Percentiles rank a stretch among this genome's conserved stretches.
phyloP scores from a whole-genome alignment of 2,888 invertebrate genomes.

The Calameuta idolon region DNA sequence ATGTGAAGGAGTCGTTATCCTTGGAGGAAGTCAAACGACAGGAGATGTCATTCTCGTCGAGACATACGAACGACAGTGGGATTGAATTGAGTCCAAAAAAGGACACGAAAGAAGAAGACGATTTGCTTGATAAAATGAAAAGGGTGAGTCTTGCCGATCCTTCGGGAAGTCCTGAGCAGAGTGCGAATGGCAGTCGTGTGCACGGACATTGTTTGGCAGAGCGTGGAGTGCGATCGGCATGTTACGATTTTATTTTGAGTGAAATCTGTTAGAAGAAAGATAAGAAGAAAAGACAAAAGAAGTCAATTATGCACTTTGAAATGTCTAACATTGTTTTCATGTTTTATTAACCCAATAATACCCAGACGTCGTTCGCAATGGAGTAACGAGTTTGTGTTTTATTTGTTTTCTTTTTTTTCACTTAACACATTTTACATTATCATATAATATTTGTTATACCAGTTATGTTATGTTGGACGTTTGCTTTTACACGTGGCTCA shows the following conservation, averaged over 20 bases:
- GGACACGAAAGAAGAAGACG: conserved; percentile 54
- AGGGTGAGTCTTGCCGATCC: conserved; percentile 68
- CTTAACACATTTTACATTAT: background rate
- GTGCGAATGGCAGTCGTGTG: conserved; percentile 8
- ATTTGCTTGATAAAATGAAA: conserved; percentile 64
- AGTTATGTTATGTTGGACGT: background rate
- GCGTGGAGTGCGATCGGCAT: conserved; percentile 14
- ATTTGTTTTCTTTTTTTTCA: background rate
- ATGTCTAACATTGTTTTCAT: background rate
- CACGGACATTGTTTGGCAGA: conserved; percentile 10
- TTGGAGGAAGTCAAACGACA: conserved; percentile 34
- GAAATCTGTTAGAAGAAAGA: conserved; percentile 14
- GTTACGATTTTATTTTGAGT: conserved; percentile 16
- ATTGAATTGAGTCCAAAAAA: conserved; percentile 49
- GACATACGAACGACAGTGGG: conserved; percentile 44
- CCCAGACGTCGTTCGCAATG: background rate
- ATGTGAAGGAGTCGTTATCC: conserved; percentile 32
- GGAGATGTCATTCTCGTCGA: background rate
- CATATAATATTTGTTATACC: background rate
- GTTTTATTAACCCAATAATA: background rate
- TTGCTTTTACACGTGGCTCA: conserved; percentile 6
- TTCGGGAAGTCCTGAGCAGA: conserved; percentile 41
- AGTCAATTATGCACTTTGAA: background rate
- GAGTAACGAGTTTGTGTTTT: background rate
- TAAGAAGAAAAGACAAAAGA: background rate